phyloP scores from a whole-genome alignment of 2,888 invertebrate genomes.

The Tinea semifulvella region DNA sequence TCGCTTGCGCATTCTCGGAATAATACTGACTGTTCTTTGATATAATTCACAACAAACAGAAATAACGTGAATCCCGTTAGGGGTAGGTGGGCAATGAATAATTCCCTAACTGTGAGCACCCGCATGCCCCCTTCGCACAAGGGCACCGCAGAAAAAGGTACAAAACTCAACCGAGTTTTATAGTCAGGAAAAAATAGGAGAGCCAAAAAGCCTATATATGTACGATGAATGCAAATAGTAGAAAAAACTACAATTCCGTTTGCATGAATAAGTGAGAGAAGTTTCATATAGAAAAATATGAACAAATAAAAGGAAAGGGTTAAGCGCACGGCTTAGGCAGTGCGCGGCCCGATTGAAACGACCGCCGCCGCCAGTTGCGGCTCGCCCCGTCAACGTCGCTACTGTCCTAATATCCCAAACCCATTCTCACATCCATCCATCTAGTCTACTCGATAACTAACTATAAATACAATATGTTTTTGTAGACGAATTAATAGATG shows the following conservation, averaged over 20 bases:
- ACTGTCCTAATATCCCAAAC: not conserved
- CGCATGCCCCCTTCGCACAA: conserved; percentile 32
- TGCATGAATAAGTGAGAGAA: conserved; percentile 64
- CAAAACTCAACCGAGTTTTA: conserved; percentile 60
- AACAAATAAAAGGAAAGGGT: conserved; percentile 29
- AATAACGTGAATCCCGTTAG: conserved; percentile 64
- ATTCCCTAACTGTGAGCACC: conserved; percentile 65
- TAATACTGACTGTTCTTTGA: conserved; percentile 55
- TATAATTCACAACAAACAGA: conserved; percentile 67
- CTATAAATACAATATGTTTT: not conserved
- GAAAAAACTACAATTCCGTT: conserved; percentile 58
- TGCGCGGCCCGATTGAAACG: not conserved
- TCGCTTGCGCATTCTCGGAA: not conserved
- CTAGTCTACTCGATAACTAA: no score
- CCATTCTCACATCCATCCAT: not conserved
- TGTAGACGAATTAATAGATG: conserved; percentile 44
- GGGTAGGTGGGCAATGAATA: conserved; percentile 66
- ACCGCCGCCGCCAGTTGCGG: not conserved
- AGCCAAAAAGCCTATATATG: conserved; percentile 63
- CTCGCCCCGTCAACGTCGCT: not conserved
- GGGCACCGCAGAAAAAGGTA: conserved; percentile 58
- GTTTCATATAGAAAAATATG: conserved; percentile 51
- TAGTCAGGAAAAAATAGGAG: conserved; percentile 62
- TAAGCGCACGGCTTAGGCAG: conserved; percentile 6
- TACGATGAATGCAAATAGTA: conserved; percentile 44